Percentiles rank a stretch among this genome's conserved stretches.
Evolutionary conservation across 92 coral and sea anemone genomes (phyloP).

Genomic region (Metridium senile): DNA sequence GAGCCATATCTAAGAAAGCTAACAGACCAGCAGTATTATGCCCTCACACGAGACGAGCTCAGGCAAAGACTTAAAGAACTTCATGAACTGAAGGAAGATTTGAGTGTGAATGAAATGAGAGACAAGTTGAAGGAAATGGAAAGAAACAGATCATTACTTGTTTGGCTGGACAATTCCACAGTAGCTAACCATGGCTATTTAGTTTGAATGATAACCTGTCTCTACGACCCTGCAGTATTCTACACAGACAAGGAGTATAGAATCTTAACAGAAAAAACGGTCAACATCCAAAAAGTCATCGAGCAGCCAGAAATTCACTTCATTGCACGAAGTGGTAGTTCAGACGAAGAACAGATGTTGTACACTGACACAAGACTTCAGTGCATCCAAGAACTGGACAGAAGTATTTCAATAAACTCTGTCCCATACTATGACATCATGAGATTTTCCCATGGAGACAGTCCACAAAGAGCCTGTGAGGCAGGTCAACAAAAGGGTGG

Average conservation of each 20-base stretch:
- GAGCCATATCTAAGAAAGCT: constrained; percentile 20
- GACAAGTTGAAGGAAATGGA: constrained; percentile 20
- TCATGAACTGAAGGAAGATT: constrained; percentile 19
- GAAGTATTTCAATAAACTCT: background rate
- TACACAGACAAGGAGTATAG: constrained; percentile 25
- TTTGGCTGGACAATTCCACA: constrained; percentile 48
- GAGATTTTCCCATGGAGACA: constrained; percentile 52
- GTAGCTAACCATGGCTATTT: constrained; percentile 44
- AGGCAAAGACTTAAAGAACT: constrained; percentile 18
- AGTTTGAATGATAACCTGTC: constrained; percentile 34
- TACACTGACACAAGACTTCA: constrained; percentile 48
- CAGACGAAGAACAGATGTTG: constrained; percentile 39
- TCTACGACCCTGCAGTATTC: constrained; percentile 41
- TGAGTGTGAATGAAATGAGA: constrained; percentile 10
- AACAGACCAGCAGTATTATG: constrained; percentile 12
- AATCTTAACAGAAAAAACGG: constrained; percentile 18
- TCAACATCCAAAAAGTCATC: constrained; percentile 27
- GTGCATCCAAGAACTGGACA: constrained; percentile 33
- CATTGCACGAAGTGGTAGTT: constrained; percentile 28
- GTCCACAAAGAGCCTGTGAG: constrained; percentile 40
- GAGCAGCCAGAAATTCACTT: constrained; percentile 44
- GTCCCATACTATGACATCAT: background rate
- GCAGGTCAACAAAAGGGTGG: constrained; percentile 64
- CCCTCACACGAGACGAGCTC: constrained; percentile 13
- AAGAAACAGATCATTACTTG: constrained; percentile 28